Percentiles rank a stretch among this genome's conserved stretches.
phyloP scores from a whole-genome alignment of 2,113 vertebrate species.

The Lophochroa leadbeateri region DNA sequence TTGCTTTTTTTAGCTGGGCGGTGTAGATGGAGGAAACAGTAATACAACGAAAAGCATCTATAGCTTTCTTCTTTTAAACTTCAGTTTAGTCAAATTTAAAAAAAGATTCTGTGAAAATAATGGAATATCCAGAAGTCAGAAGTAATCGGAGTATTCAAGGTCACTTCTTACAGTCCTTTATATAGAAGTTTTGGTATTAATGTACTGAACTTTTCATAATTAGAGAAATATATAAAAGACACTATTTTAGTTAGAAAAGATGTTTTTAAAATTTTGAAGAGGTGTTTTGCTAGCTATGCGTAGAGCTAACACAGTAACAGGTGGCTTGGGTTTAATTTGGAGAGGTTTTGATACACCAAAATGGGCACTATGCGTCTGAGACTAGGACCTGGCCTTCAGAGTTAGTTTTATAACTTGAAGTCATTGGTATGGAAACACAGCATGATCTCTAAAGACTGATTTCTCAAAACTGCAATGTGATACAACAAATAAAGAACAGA shows the following conservation, averaged over 20 bases:
- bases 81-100: not conserved
- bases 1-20: not conserved
- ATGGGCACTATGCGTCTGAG: not conserved
- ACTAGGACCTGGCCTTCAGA: conserved; percentile 46
- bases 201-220: too few species aligned
- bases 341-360: not conserved
- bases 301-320: not conserved
- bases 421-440: conserved; percentile 74
- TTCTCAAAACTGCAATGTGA: conserved; percentile 29
- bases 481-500: conserved; percentile 31
- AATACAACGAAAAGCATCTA: not conserved
- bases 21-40: not conserved
- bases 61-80: not conserved
- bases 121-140: not conserved
- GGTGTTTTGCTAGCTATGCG: not conserved
- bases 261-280: not conserved
- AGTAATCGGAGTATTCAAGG: not conserved
- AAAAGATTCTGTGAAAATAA: not conserved
- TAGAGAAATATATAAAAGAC: too few species aligned
- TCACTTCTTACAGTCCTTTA: not conserved
- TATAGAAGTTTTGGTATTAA: too few species aligned
- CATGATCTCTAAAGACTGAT: conserved; percentile 41
- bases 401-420: conserved; percentile 52
- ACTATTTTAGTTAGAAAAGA: not conserved
- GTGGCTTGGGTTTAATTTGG: not conserved